A percentile compares a stretch with the other conserved stretches of the same genome.
These are phyloP conservation scores for Tauraco erythrolophus DNA, from an alignment of 2,113 vertebrate species.

Conservation along the genomic window DNA sequence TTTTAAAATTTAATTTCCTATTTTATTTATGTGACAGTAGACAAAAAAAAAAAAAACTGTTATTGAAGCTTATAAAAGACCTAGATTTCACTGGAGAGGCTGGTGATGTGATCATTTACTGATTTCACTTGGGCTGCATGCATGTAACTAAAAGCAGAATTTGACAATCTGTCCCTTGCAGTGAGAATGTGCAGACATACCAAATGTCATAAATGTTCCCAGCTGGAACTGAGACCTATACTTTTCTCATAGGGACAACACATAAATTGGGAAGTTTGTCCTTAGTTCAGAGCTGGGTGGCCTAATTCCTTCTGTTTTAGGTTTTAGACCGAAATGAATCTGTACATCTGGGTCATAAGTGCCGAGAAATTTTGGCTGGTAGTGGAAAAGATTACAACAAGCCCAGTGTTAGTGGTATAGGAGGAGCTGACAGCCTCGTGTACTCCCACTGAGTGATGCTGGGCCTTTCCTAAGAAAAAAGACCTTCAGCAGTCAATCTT, in stretches of 20 bases:
- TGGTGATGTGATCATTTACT: not conserved
- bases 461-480: conserved; percentile 3
- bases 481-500: conserved; percentile 18
- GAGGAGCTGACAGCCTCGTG: not conserved
- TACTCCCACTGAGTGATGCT: not conserved
- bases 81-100: conserved; percentile 54
- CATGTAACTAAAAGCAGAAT: conserved; percentile 58
- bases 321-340: conserved; percentile 61
- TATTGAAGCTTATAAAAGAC: conserved; percentile 60
- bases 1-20: conserved; percentile 71
- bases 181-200: conserved; percentile 68
- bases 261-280: conserved; percentile 55
- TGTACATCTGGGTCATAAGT: conserved; percentile 41
- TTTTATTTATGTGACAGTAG: conserved; percentile 70
- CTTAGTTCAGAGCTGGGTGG: conserved; percentile 57
- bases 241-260: conserved; percentile 47
- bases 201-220: conserved; percentile 68
- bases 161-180: conserved; percentile 50
- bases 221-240: conserved; percentile 56
- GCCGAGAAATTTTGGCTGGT: conserved; percentile 60
- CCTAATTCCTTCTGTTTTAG: conserved; percentile 62
- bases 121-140: not conserved
- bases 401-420: conserved; percentile 33
- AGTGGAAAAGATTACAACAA: conserved; percentile 66
- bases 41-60: conserved; percentile 26